phyloP scores from a whole-genome alignment of 2,113 vertebrate species.

The Thryonomys swinderianus region DNA sequence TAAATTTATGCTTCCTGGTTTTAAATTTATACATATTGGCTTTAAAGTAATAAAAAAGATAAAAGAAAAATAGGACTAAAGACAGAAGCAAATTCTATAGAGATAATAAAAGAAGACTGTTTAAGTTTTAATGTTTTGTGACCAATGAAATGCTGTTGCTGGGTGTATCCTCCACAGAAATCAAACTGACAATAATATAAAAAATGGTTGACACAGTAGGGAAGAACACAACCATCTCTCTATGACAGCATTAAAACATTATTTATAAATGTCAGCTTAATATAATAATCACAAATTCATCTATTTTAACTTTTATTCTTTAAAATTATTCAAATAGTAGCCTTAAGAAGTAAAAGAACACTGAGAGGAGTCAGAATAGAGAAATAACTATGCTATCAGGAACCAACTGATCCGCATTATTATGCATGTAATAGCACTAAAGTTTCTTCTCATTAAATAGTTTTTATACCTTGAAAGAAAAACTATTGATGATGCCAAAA shows the following conservation, averaged over 20 bases:
- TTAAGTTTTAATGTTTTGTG: neutral
- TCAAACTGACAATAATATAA: neutral
- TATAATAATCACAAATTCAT: no score
- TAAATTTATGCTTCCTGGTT: no score
- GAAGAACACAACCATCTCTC: accelerated
- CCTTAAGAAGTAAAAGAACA: no score
- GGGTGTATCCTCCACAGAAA: neutral
- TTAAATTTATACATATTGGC: no score
- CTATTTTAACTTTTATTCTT: no score
- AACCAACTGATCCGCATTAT: neutral
- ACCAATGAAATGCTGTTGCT: neutral
- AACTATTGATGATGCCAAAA: neutral
- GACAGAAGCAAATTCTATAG: neutral
- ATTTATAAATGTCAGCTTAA: no score
- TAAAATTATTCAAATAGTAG: no score
- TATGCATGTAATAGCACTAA: neutral
- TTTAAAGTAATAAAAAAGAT: neutral
- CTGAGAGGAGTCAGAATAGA: neutral
- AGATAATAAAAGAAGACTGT: neutral
- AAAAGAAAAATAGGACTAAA: neutral
- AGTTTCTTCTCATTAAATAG: neutral
- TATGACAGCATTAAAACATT: neutral
- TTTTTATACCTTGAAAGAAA: neutral
- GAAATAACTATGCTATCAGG: neutral
- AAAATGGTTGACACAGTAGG: neutral